Conservation (phyloP, 2,888 invertebrate species). For the Epicampocera succincta region DNA sequence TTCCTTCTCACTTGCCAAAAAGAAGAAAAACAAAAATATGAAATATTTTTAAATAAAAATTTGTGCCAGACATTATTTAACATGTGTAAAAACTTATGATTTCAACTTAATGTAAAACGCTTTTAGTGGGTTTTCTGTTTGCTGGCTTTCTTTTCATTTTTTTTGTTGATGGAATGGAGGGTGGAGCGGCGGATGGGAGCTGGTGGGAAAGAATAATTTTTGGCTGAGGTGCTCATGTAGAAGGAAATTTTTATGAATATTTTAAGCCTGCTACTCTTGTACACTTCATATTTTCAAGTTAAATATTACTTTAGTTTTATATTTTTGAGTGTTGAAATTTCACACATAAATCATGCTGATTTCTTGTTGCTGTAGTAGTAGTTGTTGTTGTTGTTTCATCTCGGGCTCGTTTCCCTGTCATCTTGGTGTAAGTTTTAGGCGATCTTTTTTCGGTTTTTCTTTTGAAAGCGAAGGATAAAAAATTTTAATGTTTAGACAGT, state of each 20-base stretch:
- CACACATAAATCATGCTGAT: constrained; percentile 68
- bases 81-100: constrained; percentile 63
- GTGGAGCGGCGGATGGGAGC: neutral
- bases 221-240: neutral
- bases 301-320: constrained; percentile 66
- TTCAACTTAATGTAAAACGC: constrained; percentile 45
- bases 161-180: neutral
- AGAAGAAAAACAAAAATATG: neutral
- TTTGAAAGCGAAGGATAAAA: neutral
- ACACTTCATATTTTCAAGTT: constrained; percentile 55
- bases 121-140: neutral
- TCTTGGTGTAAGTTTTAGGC: neutral
- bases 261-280: constrained; percentile 64
- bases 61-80: constrained; percentile 66
- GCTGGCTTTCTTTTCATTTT: too few species aligned
- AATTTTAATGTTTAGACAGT: constrained; percentile 44
- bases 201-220: neutral
- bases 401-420: constrained; percentile 21
- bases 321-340: constrained; percentile 67
- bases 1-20: constrained; percentile 8
- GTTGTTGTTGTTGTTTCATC: constrained; percentile 29
- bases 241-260: constrained; percentile 6
- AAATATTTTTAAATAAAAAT: constrained; percentile 65
- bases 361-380: too few species aligned
- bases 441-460: constrained; percentile 17